Conservation (phyloP, 2,888 invertebrate genomes). For the Hydroisotoma schaefferi region DNA sequence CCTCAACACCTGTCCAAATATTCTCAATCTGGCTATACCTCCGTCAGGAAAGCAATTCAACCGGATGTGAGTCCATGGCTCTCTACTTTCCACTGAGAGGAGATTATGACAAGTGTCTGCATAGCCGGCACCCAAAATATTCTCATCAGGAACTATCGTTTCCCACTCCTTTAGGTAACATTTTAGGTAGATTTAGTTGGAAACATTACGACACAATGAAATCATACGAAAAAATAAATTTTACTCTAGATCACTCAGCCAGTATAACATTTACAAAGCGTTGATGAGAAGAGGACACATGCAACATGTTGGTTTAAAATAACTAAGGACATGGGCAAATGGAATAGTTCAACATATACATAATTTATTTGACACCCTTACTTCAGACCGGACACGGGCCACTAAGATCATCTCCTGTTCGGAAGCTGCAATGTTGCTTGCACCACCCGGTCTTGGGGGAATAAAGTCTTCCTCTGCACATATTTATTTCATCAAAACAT, state of each 20-base stretch:
- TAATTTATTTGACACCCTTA: slow-evolving; percentile 12
- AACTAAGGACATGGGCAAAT: too few relatives aligned
- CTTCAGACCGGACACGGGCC: slow-evolving; percentile 11
- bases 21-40: slow-evolving; percentile 61
- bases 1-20: slow-evolving; percentile 59
- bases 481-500: slow-evolving; percentile 3
- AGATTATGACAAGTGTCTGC: slow-evolving; percentile 61
- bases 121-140: slow-evolving; percentile 58
- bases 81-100: slow-evolving; percentile 57
- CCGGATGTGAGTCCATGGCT: slow-evolving; percentile 60
- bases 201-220: too few relatives aligned
- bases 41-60: slow-evolving; percentile 65
- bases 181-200: too few relatives aligned
- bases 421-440: slow-evolving; percentile 47
- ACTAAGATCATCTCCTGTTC: slow-evolving; percentile 20
- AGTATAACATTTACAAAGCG: too few relatives aligned
- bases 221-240: too few relatives aligned
- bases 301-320: too few relatives aligned
- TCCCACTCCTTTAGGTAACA: slow-evolving; percentile 61
- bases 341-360: too few relatives aligned
- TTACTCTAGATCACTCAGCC: too few relatives aligned
- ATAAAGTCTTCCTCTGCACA: slow-evolving; percentile 53
- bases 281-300: too few relatives aligned
- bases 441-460: slow-evolving; percentile 54
- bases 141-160: slow-evolving; percentile 58